Evolutionary conservation across 1,140 invertebrate genomes (phyloP), one percentile per base, ranked within the genome.

Genomic region (Macrostomum lignano): DNA sequence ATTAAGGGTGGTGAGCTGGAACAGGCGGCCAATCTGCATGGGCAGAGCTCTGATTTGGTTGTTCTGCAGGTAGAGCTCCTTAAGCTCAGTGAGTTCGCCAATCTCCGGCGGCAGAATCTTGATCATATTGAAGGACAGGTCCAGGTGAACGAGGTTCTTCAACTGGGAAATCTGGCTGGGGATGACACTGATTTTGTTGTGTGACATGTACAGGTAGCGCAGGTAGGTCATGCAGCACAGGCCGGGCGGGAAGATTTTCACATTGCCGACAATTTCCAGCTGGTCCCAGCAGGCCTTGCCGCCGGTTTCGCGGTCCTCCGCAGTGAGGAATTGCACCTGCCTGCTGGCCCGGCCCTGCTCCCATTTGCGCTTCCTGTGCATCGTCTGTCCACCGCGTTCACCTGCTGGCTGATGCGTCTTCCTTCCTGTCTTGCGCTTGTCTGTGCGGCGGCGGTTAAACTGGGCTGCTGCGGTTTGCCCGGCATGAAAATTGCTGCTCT

Each of bases 231-330:
- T 13, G 5, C 11, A 19, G 20, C 22, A 19, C 14, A 33, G 11
- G 9, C 26, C 26, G 14, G 19, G 13, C 10, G 32, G 32, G 20
- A 33, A 19, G 7, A n/a, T 33, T 20, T 33, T 33, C 5, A 33
- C 9, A 22, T 14, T 14, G 15, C 30, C 30, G 20, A 13, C n/a
- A 31, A 31, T n/a, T n/a, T n/a, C n/a, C n/a, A n/a, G n/a, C n/a
- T n/a, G n/a, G n/a, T n/a, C n/a, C n/a, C n/a, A n/a, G n/a, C n/a
- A n/a, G n/a, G n/a, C n/a, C n/a, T n/a, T n/a, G n/a, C n/a, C n/a
- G n/a, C n/a, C n/a, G n/a, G n/a, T n/a, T n/a, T n/a, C n/a, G n/a
- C n/a, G n/a, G n/a, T n/a, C n/a, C n/a, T n/a, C n/a, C n/a, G n/a
- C n/a, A n/a, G n/a, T n/a, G n/a, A n/a, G n/a, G n/a, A n/a, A n/a